These are phyloP conservation scores for Pampusana beccarii DNA, from an alignment of 2,113 vertebrate species.

Conservation along the genomic window DNA sequence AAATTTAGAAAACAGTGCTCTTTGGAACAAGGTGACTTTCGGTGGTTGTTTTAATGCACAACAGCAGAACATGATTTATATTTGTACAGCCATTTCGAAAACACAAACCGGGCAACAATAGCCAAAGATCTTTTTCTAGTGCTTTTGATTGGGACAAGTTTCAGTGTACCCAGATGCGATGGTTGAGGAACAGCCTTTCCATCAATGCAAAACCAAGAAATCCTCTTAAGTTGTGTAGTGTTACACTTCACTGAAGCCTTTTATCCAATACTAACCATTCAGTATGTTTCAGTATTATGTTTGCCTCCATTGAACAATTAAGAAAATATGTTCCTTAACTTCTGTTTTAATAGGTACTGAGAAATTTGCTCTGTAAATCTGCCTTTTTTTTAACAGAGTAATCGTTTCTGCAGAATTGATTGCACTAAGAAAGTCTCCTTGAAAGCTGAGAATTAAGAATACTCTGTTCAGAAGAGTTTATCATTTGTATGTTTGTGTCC, in stretches of 20 bases:
- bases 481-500: background rate
- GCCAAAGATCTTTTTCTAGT: background rate
- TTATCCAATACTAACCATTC: background rate
- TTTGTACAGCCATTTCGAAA: background rate
- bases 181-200: background rate
- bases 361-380: background rate
- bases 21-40: background rate
- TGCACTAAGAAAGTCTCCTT: background rate
- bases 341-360: background rate
- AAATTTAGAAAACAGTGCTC: background rate
- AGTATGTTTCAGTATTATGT: background rate
- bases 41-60: accelerated
- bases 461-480: background rate
- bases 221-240: background rate
- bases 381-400: background rate
- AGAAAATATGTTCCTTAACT: background rate
- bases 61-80: background rate
- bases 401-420: background rate
- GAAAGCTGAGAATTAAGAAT: background rate
- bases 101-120: background rate
- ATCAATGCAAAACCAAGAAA: background rate
- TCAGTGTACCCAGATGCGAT: background rate
- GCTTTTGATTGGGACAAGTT: background rate
- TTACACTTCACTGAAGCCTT: background rate
- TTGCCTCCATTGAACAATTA: background rate